Conservation (phyloP, 1,140 invertebrate species). For the Drosophila guanche region DNA sequence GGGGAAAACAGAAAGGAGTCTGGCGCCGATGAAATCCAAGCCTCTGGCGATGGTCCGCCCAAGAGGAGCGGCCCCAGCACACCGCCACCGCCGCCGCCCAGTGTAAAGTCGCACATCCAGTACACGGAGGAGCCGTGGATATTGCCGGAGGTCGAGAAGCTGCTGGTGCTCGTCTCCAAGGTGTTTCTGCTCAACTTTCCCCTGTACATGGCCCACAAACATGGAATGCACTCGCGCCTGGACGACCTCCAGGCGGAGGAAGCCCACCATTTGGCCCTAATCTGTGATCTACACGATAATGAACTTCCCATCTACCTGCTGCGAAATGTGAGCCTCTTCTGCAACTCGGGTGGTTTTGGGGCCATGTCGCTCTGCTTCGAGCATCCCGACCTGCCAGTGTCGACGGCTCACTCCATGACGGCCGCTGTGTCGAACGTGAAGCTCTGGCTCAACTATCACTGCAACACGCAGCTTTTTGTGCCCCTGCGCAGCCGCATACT, state of each 20-base stretch:
- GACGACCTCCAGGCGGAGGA: conserved; percentile 92
- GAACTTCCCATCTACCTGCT: conserved; percentile 95
- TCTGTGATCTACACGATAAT: conserved; percentile 95
- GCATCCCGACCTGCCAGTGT: conserved; percentile 91
- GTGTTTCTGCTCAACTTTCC: conserved; percentile 95
- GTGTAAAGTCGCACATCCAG: conserved; percentile 57
- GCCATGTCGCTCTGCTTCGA: conserved; percentile 94
- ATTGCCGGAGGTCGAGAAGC: conserved; percentile 90
- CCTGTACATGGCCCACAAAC: conserved; percentile 95
- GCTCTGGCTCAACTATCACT: conserved; percentile 96
- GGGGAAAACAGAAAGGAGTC: conserved; percentile 39
- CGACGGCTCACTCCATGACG: conserved; percentile 95
- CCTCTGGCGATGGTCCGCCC: conserved; percentile 49
- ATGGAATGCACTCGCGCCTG: conserved; percentile 89
- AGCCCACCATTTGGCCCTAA: conserved; percentile 90
- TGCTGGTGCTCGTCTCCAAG: conserved; percentile 91
- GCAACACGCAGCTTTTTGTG: conserved; percentile 93
- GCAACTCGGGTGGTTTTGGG: conserved; percentile 93
- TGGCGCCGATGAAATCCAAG: conserved; percentile 43
- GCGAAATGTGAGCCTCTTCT: conserved; percentile 95
- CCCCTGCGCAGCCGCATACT: conserved; percentile 93
- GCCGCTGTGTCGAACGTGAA: conserved; percentile 96
- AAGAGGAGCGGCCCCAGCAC: conserved; percentile 51
- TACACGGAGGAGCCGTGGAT: conserved; percentile 86
- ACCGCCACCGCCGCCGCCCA: conserved; percentile 12